Evolutionary conservation across 1,140 invertebrate genomes (phyloP).

Genomic region (Drosophila bipectinata): DNA sequence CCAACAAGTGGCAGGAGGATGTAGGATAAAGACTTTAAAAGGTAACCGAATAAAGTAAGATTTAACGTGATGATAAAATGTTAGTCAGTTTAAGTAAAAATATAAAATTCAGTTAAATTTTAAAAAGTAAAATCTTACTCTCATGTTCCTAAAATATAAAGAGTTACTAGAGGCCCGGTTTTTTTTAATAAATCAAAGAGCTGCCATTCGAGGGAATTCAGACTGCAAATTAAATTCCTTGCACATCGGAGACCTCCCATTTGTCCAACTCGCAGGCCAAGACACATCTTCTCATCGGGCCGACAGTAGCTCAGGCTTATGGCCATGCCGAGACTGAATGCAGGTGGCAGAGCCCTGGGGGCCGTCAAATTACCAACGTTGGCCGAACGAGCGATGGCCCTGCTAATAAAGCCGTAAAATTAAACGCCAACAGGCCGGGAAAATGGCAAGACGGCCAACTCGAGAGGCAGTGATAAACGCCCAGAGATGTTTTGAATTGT

Average conservation of each 20-base stretch:
- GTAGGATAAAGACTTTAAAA: conserved; percentile 2
- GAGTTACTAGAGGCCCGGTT: background rate
- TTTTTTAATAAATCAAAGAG: too few relatives aligned
- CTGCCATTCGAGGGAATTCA: conserved; percentile 14
- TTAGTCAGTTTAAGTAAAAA: background rate
- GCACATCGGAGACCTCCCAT: conserved; percentile 12
- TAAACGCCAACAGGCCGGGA: conserved; percentile 63
- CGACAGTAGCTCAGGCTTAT: conserved; percentile 34
- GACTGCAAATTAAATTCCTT: conserved; percentile 19
- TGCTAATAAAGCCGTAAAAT: conserved; percentile 80
- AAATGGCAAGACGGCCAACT: conserved; percentile 25
- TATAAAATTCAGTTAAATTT: background rate
- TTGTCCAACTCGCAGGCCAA: background rate
- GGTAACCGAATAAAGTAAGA: conserved; percentile 10
- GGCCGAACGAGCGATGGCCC: conserved; percentile 31
- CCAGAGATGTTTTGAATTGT: conserved; percentile 74
- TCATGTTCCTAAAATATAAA: background rate
- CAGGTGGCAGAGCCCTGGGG: conserved; percentile 60
- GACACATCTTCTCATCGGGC: background rate
- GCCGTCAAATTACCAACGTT: conserved; percentile 67
- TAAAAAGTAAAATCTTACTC: background rate
- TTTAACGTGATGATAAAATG: conserved; percentile 37
- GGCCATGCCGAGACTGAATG: conserved; percentile 4
- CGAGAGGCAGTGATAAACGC: conserved; percentile 70
- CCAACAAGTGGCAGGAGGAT: conserved; percentile 45